A percentile compares a stretch with the other conserved stretches of the same genome.
phyloP scores from a whole-genome alignment of 2,113 vertebrate species.

The Dascyllus trimaculatus region DNA sequence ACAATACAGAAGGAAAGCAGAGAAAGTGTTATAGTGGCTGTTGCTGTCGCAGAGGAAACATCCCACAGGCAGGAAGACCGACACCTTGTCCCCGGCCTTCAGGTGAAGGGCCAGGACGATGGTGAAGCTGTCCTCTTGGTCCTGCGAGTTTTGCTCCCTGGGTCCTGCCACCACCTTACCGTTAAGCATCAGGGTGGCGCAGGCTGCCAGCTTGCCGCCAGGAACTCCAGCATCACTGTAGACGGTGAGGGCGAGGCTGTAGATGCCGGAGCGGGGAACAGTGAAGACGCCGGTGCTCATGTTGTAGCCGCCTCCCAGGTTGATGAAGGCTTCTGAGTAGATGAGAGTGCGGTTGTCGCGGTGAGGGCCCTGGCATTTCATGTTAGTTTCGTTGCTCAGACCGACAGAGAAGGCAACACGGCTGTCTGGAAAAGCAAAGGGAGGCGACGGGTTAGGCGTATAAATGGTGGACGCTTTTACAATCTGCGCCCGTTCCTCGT shows the following conservation, averaged over 20 bases:
- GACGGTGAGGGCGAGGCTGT: constrained; percentile 75
- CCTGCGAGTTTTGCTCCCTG: constrained; percentile 57
- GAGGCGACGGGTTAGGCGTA: not conserved
- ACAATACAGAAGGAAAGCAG: constrained; percentile 79
- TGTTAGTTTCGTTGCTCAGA: constrained; percentile 25
- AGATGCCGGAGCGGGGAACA: constrained; percentile 72
- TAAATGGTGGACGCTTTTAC: no score
- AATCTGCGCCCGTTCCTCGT: not conserved
- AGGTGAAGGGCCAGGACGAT: constrained; percentile 60
- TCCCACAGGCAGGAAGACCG: constrained; percentile 50
- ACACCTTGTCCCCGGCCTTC: constrained; percentile 67
- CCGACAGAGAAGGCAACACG: constrained; percentile 80
- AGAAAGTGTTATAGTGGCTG: constrained; percentile 82
- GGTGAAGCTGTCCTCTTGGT: constrained; percentile 79
- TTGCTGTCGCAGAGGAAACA: constrained; percentile 76
- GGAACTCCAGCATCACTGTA: constrained; percentile 76
- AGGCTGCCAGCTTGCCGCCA: constrained; percentile 32
- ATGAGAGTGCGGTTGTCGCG: not conserved
- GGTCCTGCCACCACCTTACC: constrained; percentile 1
- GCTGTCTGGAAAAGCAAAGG: constrained; percentile 60
- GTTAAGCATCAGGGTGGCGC: constrained; percentile 70
- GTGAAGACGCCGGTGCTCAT: constrained; percentile 66
- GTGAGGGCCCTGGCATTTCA: constrained; percentile 31
- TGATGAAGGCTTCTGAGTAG: constrained; percentile 72
- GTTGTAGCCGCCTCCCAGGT: constrained; percentile 71